These are phyloP conservation scores for Syngnathus typhle DNA, from an alignment of 2,113 vertebrate genomes.

Conservation along the genomic window DNA sequence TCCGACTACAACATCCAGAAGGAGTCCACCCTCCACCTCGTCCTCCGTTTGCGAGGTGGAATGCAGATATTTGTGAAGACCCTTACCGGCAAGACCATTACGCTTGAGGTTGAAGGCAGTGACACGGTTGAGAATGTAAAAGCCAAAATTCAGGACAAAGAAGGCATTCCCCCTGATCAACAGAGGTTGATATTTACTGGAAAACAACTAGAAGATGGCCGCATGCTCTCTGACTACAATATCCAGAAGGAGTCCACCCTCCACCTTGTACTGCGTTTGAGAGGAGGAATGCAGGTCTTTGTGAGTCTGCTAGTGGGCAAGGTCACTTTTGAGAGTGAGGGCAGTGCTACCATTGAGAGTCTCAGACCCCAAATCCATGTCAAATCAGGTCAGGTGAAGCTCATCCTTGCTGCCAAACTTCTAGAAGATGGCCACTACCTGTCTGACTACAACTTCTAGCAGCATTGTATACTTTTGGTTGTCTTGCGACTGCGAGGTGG, in stretches of 20 bases:
- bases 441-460: not conserved
- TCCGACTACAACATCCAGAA: slow-evolving; percentile 8
- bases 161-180: not conserved
- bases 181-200: slow-evolving; percentile 1
- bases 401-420: not conserved
- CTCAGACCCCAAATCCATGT: not conserved
- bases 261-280: not conserved
- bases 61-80: slow-evolving; percentile 8
- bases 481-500: not conserved
- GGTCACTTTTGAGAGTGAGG: not conserved
- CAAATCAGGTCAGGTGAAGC: not conserved
- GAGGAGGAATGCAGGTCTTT: not conserved
- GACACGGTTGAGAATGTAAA: slow-evolving; percentile 1
- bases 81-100: slow-evolving; percentile 1
- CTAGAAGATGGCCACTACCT: not conserved
- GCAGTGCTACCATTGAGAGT: not conserved
- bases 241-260: not conserved
- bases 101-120: slow-evolving; percentile 3
- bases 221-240: not conserved
- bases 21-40: slow-evolving; percentile 1
- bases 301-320: not conserved
- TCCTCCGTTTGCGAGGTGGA: not conserved
- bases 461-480: not conserved
- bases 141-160: not conserved
- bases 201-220: not conserved